These are phyloP conservation scores for Morinoia aosen DNA, from an alignment of 2,888 invertebrate species.

Conservation along the genomic window DNA sequence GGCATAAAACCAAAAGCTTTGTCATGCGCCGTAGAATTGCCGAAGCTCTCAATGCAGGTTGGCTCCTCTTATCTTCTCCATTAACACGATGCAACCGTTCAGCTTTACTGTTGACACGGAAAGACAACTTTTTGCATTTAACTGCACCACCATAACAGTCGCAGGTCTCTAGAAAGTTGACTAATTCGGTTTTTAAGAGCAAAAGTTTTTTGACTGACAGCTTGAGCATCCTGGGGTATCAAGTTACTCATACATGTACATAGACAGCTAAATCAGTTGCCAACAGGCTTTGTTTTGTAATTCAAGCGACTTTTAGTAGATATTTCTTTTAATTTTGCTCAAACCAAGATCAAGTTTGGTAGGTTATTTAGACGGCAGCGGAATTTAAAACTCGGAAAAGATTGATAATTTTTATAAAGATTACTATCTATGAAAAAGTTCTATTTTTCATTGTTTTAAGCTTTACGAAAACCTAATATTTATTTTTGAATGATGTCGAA, in stretches of 20 bases:
- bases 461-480: too few species aligned
- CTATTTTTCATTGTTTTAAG: too few species aligned
- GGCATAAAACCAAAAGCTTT: background rate
- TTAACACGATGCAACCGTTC: constrained; percentile 8
- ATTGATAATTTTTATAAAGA: too few species aligned
- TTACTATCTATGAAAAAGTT: too few species aligned
- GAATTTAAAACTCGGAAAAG: too few species aligned
- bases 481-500: too few species aligned
- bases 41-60: background rate
- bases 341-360: too few species aligned
- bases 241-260: background rate
- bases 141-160: background rate
- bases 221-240: background rate
- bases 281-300: too few species aligned
- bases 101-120: background rate
- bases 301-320: too few species aligned
- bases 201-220: background rate
- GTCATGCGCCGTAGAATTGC: background rate
- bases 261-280: too few species aligned
- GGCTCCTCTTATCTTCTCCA: background rate
- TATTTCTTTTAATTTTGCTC: too few species aligned
- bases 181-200: background rate
- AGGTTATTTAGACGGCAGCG: too few species aligned
- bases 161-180: background rate
- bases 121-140: background rate